A percentile compares a stretch with the other conserved stretches of the same genome.
These are phyloP conservation scores for Hypanus sabinus DNA, from an alignment of 2,113 vertebrate genomes.

Conservation along the genomic window DNA sequence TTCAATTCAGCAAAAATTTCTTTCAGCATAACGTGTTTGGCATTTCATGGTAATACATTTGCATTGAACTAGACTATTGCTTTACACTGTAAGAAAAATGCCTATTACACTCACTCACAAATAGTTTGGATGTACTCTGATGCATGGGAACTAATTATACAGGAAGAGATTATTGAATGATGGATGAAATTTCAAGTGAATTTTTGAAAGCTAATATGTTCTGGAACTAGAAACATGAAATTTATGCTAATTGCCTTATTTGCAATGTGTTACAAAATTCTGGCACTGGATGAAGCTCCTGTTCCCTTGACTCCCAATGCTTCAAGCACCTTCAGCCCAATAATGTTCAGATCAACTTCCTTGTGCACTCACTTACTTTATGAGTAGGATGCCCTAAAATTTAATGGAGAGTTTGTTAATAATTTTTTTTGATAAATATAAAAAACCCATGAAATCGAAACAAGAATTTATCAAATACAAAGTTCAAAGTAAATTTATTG, in stretches of 20 bases:
- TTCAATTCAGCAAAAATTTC: not conserved
- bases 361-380: not conserved
- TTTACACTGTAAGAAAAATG: too few species aligned
- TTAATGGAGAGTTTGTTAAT: not conserved
- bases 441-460: not conserved
- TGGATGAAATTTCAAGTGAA: not conserved
- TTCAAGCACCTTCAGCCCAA: too few species aligned
- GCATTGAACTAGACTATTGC: not conserved
- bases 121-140: not conserved
- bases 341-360: too few species aligned
- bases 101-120: not conserved
- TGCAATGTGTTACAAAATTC: not conserved
- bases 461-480: not conserved
- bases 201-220: not conserved
- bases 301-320: not conserved
- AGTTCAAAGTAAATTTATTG: too few species aligned
- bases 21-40: not conserved
- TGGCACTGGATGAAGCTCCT: not conserved
- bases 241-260: not conserved
- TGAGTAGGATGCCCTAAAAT: not conserved
- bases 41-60: not conserved
- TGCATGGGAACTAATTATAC: not conserved
- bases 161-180: not conserved
- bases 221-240: not conserved
- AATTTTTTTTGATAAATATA: not conserved